A percentile compares a stretch with the other conserved stretches of the same genome.
These are phyloP conservation scores for Thripadectes ignobilis DNA, from an alignment of 2,797 vertebrate species.

Conservation along the genomic window DNA sequence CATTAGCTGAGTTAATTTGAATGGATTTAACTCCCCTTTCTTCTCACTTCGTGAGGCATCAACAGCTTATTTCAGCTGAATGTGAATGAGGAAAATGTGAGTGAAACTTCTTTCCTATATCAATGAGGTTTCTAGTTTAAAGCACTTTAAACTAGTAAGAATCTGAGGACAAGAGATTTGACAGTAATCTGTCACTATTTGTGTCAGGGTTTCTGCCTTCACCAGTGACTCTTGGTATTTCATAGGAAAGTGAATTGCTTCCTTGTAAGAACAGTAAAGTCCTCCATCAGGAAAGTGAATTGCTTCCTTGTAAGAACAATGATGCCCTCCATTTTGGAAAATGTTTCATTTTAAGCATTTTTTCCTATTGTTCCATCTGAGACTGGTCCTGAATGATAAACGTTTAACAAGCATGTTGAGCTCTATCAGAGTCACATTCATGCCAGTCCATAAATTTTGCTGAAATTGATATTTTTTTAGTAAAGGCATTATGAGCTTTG, in stretches of 20 bases:
- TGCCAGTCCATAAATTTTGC: not conserved
- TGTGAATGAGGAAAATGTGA: not conserved
- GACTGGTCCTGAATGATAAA: not conserved
- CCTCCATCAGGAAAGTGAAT: not conserved
- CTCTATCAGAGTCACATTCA: not conserved
- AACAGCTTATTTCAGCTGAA: not conserved
- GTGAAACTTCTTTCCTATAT: not conserved
- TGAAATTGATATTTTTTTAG: not conserved
- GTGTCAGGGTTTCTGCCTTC: not conserved
- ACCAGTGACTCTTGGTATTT: not conserved
- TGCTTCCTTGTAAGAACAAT: not conserved
- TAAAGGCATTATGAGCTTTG: not conserved
- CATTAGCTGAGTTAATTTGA: conserved; percentile 13
- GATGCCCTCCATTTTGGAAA: not conserved
- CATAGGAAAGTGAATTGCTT: not conserved
- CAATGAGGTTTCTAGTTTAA: not conserved
- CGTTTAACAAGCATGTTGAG: not conserved
- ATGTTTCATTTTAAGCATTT: not conserved
- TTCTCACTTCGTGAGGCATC: not conserved
- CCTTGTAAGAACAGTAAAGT: not conserved
- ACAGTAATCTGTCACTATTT: not conserved
- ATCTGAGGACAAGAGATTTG: not conserved
- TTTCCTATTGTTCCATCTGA: not conserved
- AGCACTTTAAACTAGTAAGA: not conserved
- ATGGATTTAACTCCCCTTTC: not conserved